Conservation (phyloP, 2,888 invertebrate species). For the Drosophila colorata region DNA sequence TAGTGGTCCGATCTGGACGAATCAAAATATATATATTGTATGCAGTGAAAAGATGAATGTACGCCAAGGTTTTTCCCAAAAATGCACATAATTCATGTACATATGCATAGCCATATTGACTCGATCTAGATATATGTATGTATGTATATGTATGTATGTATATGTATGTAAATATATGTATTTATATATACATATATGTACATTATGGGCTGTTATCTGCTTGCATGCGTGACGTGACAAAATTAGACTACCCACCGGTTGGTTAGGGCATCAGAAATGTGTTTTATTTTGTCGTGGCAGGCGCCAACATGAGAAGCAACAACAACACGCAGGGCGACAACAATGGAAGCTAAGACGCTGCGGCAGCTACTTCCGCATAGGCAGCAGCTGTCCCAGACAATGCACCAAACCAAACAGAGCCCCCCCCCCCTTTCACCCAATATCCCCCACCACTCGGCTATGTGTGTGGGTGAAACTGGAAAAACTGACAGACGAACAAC, state of each 20-base stretch:
- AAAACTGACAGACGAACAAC: conserved; percentile 50
- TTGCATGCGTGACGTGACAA: background rate
- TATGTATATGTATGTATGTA: background rate
- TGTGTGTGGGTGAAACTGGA: conserved; percentile 50
- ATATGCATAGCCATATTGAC: too few relatives aligned
- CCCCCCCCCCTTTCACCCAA: background rate
- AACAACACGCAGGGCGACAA: conserved; percentile 43
- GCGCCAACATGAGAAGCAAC: conserved; percentile 43
- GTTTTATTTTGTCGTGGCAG: conserved; percentile 40
- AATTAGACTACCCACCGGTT: background rate
- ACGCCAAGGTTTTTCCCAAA: too few relatives aligned
- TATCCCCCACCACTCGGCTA: background rate
- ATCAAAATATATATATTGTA: too few relatives aligned
- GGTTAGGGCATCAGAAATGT: conserved; percentile 28
- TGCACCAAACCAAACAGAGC: conserved; percentile 1
- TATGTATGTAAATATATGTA: background rate
- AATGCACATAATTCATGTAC: too few relatives aligned
- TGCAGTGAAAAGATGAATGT: too few relatives aligned
- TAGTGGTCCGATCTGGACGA: too few relatives aligned
- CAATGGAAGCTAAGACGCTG: conserved; percentile 33
- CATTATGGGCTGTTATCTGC: background rate
- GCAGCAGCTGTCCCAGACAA: conserved; percentile 38
- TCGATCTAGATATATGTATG: too few relatives aligned
- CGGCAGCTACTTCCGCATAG: conserved; percentile 53
- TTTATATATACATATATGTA: background rate